Evolutionary conservation across 2,888 invertebrate genomes (phyloP).

Genomic region (Melieria omissa): DNA sequence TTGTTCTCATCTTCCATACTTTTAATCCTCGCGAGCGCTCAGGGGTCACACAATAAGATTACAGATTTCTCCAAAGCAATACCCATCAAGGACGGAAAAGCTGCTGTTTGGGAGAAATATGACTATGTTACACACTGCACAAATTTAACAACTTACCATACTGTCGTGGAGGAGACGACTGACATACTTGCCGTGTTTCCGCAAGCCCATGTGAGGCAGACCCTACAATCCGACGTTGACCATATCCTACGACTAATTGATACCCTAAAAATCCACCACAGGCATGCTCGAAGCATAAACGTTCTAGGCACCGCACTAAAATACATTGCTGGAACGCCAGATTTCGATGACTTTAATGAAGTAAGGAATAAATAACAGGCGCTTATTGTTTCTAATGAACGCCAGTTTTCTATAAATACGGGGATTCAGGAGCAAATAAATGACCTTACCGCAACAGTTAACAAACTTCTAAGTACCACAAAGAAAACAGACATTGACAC

Average conservation of each 20-base stretch:
- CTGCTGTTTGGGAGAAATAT: constrained; percentile 4
- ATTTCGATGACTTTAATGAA: constrained; percentile 27
- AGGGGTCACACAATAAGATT: neutral
- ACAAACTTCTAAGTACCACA: constrained; percentile 1
- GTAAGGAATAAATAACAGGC: neutral
- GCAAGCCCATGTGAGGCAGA: constrained; percentile 23
- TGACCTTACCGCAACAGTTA: constrained; percentile 21
- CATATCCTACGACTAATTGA: constrained; percentile 15
- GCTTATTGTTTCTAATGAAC: constrained; percentile 24
- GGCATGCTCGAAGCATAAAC: constrained; percentile 34
- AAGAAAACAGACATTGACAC: constrained; percentile 19
- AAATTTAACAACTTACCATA: constrained; percentile 1
- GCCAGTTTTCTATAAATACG: constrained; percentile 23
- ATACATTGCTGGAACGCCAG: constrained; percentile 24
- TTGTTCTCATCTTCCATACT: neutral
- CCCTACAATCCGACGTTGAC: constrained; percentile 20
- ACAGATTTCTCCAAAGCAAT: constrained; percentile 12
- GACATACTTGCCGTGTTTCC: constrained; percentile 21
- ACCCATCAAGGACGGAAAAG: constrained; percentile 6
- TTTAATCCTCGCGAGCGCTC: neutral
- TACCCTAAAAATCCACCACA: constrained; percentile 20
- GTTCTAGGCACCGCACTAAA: constrained; percentile 35
- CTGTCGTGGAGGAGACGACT: constrained; percentile 21
- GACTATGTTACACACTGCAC: constrained; percentile 11
- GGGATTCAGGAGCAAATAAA: constrained; percentile 28